phyloP scores from a whole-genome alignment of 2,113 vertebrate species.

The Nycticryphes semicollaris region DNA sequence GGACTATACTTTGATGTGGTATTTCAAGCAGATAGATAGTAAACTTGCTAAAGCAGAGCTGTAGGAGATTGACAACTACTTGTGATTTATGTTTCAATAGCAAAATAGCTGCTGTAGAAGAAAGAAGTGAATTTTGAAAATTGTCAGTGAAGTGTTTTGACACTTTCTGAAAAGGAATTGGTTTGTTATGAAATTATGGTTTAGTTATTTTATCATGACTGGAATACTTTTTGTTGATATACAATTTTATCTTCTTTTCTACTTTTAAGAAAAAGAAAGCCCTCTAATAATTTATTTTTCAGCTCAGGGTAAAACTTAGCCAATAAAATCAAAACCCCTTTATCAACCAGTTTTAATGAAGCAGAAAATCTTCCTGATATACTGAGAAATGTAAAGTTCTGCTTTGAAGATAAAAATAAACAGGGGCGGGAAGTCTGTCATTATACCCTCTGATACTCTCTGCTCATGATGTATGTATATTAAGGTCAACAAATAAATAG shows the following conservation, averaged over 20 bases:
- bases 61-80: not conserved
- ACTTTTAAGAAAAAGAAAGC: not conserved
- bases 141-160: constrained; percentile 19
- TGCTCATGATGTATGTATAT: not conserved
- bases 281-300: not conserved
- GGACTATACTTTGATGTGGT: not conserved
- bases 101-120: not conserved
- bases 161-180: not conserved
- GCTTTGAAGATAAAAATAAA: not conserved
- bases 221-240: not conserved
- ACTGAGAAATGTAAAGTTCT: not conserved
- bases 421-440: accelerated
- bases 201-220: not conserved
- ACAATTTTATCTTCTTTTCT: not conserved
- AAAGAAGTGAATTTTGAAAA: not conserved
- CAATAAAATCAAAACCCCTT: not conserved
- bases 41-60: not conserved
- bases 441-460: not conserved
- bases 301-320: not conserved
- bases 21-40: not conserved
- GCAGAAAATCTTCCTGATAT: not conserved
- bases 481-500: not conserved
- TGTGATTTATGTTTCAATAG: constrained; percentile 4
- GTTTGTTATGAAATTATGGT: not conserved
- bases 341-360: not conserved